Evolutionary conservation across 2,797 vertebrate genomes (phyloP), one percentile per base, ranked within the genome.

Genomic region (Parauchenoglanis punctatus): DNA sequence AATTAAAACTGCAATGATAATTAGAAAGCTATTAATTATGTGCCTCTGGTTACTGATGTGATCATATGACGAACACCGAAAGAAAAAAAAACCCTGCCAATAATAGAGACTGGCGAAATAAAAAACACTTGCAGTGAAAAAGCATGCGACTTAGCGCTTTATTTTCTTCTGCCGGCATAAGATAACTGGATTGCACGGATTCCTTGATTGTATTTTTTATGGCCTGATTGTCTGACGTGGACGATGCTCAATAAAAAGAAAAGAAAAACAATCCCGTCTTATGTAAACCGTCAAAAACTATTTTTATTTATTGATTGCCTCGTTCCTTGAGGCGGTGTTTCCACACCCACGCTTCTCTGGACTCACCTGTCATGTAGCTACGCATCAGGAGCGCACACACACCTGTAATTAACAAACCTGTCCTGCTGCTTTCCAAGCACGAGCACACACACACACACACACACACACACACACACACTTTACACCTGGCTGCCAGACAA

Each of bases 351-450:
- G 3, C 81, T 18, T 86, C 80, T 87, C 63, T 73, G 56, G 20
- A 81, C 82, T 81, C 85, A 91, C 81, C 90, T 86, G 87, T 87
- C 87, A 88, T 83, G 87, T 83, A 88, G 87, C 44, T 87, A 77
- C 85, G 58, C 63, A 85, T 73, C 86, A 84, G 44, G 44, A 67
- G 5, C 70, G 31, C 65, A 63, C 85, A 90, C 85, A 89, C 85
- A 90, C 82, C 85, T 86, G 89, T 85, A 84, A 89, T 90, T 90
- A 90, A n/a, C 65, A 85, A 89, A 90, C 90, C 89, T 85, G 90
- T 83, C 72, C 81, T 40, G 61, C 84, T 58, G 56, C 85, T 87
- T 73, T 28, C 0, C 58, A 23, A 59, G 76, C 10, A 2, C 49
- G 0, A 40, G 40, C 40, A 40, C 40, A 40, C 72, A 25, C 72